These are phyloP conservation scores for Octomys mimax DNA, from an alignment of 2,797 vertebrate genomes.

Conservation along the genomic window DNA sequence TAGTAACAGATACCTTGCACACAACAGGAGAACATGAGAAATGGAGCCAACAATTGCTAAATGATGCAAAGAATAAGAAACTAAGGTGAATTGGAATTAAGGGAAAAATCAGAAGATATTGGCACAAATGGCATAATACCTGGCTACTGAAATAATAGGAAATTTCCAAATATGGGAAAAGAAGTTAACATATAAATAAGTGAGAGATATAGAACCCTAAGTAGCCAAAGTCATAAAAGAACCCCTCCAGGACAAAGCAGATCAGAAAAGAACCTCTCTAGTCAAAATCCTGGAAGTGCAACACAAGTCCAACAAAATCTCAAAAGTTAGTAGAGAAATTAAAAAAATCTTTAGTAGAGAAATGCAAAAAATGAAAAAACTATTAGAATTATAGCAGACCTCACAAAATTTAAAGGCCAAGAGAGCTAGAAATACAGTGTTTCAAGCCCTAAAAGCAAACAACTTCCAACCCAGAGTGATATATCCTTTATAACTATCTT, in stretches of 20 bases:
- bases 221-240: not conserved
- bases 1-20: not conserved
- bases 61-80: not conserved
- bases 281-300: not conserved
- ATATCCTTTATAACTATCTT: not conserved
- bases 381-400: not conserved
- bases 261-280: not conserved
- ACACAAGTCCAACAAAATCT: not conserved
- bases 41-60: not conserved
- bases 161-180: not conserved
- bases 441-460: not conserved
- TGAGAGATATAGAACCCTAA: not conserved
- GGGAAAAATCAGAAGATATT: not conserved
- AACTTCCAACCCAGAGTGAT: not conserved
- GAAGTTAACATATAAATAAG: not conserved
- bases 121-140: not conserved
- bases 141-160: not conserved
- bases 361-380: not conserved
- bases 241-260: too few species aligned
- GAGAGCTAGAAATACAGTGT: not conserved
- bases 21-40: not conserved
- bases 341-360: not conserved
- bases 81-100: not conserved
- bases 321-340: not conserved
- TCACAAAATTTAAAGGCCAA: not conserved